Evolutionary conservation across 1,140 invertebrate species (phyloP), one percentile per base, ranked within the genome.

Genomic region (Tetragonula clypearis): DNA sequence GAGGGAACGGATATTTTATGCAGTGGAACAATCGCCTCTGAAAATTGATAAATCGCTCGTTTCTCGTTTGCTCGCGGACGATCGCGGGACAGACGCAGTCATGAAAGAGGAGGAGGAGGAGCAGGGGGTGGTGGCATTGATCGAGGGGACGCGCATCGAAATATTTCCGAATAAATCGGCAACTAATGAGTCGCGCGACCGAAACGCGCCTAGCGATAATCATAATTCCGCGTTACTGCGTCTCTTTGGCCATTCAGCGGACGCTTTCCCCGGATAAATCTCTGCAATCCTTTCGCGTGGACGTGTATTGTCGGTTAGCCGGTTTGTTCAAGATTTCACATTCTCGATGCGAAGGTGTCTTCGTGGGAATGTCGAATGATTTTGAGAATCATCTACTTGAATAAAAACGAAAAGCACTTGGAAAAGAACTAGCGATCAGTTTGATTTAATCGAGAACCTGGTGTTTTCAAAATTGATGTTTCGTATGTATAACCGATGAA

Each of bases 11-110:
- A 85, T 87, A 90, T 89, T 89, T 90, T 89, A 87, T 89, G 80
- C 82, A 87, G 69, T 71, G 74, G 87, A 86, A 90, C 85, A 89
- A 88, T 89, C 85, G 75, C 73, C 73, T 62, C 65, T 88, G 88
- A 89, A 90, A 90, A 90, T 89, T 90, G 88, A 89, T 90, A 90
- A 90, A 90, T 90, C 85, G 82, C 62, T 89, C 87, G 87, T 86
- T 87, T 73, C 87, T 84, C 82, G 49, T 82, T 82, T 66, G 80
- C 41, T 82, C 75, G 30, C 35, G 55, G 72, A 11, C 4, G 71
- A 15, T 6, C 21, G 6, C 68, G 56, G 41, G 35, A 26, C 35
- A 5, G 23, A 26, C 23, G 14, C 1, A 11, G 3, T 14, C 71
- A 23, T 26, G 58, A 49, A 71, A 49, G 79, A 15, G 56, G 30